Evolutionary conservation across 2,797 vertebrate species (phyloP), one percentile per base, ranked within the genome.

Genomic region (Lepilemur ruficaudatus): DNA sequence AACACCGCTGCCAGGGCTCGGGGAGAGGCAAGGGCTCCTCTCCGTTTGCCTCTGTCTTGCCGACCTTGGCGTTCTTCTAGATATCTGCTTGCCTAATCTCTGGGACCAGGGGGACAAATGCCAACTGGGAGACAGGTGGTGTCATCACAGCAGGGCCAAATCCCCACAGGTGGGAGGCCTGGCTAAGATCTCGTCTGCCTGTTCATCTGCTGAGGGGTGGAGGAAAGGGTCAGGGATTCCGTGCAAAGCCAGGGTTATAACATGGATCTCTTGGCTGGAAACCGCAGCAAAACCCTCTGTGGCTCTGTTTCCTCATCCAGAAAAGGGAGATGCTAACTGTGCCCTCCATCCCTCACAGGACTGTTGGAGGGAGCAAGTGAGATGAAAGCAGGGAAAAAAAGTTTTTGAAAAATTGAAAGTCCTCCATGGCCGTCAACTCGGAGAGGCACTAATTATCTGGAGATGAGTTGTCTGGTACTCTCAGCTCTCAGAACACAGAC

Each of bases 321-420:
- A 93, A 96, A 98, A 97, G 92, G 84, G 91, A 93, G 84, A 88
- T 28, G 46, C 57, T 95, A 78, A 95, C 88, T 88, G 75, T 73
- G 85, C 83, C 93, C 85, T 85, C 25, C 43, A 92, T 91, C 67
- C 59, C 30, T 94, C 61, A 59, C 81, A 89, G 59, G 79, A 55
- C 59, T 92, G 30, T 89, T 72, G 65, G 83, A 89, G 93, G 88
- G 93, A 97, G 96, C 82, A 96, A 95, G 87, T 55, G 75, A 80
- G 88, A 97, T 95, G 38, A 91, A 92, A 72, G 52, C 69, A 48
- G 30, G 25, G 70, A 73, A 81, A 82, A 81, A 86, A 94, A 91
- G 79, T 88, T 95, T 95, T 65, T 48, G 65, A 95, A 93, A 97
- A 97, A 78, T 95, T 97, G 48, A 43, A 91, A 95, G 88, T 93